Conservation (phyloP, 2,888 invertebrate species). For the Lamellibrachia satsuma region DNA sequence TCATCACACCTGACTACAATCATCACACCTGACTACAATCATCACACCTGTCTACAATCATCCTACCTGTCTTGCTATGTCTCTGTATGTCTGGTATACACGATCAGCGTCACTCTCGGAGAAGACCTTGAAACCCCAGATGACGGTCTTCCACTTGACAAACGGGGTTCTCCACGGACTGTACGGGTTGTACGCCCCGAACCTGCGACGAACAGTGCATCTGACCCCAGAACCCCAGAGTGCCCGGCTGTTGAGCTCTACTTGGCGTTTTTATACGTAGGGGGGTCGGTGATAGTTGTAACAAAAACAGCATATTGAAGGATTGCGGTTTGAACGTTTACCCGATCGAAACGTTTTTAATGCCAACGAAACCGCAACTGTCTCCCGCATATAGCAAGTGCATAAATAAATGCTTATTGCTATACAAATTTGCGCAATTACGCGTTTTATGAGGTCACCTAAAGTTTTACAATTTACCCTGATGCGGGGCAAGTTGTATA, state of each 20-base stretch:
- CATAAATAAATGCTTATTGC: no score
- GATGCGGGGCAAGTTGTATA: no score
- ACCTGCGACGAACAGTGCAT: not conserved
- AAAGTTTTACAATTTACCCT: no score
- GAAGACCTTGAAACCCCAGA: not conserved
- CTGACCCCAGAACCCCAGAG: not conserved
- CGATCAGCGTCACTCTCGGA: not conserved
- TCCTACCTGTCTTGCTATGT: not conserved
- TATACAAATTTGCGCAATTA: no score
- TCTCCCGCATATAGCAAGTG: no score
- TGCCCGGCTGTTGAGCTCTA: not conserved
- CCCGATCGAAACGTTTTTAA: no score
- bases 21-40: not conserved
- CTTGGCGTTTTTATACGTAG: not conserved
- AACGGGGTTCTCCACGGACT: not conserved
- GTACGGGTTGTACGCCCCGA: not conserved
- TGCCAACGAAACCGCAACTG: no score
- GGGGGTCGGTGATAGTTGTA: no score
- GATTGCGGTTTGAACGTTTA: no score
- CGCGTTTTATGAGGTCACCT: no score
- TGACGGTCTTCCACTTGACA: not conserved
- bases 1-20: not conserved
- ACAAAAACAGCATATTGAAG: no score
- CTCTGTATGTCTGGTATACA: not conserved
- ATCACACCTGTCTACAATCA: not conserved